phyloP scores from a whole-genome alignment of 2,888 invertebrate species.

The Rotaria macrura region DNA sequence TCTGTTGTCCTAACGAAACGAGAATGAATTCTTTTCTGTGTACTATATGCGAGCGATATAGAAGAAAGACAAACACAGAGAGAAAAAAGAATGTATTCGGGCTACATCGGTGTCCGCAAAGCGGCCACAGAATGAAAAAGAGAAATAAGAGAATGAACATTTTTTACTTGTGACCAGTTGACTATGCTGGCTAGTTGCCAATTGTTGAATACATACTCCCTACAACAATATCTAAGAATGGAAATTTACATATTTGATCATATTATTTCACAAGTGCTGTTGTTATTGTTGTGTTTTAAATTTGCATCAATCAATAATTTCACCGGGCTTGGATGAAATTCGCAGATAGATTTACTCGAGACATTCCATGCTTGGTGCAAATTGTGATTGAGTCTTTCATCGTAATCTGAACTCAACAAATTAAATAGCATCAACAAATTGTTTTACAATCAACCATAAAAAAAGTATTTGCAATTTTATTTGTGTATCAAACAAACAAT shows the following conservation, averaged over 20 bases:
- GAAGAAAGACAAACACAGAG: not conserved
- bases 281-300: not conserved
- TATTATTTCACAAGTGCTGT: not conserved
- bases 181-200: not conserved
- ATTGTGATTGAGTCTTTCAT: not conserved
- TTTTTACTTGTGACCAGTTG: not conserved
- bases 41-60: not conserved
- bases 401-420: not conserved
- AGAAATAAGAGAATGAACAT: not conserved
- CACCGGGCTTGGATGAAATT: slow-evolving; percentile 10
- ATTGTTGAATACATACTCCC: not conserved
- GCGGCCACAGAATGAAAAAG: not conserved
- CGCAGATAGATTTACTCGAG: not conserved
- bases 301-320: not conserved
- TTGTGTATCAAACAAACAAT: too few relatives aligned
- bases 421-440: not conserved
- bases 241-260: not conserved
- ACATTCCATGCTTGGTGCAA: slow-evolving; percentile 2
- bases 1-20: not conserved
- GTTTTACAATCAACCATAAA: too few relatives aligned
- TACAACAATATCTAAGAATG: not conserved
- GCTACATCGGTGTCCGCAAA: not conserved
- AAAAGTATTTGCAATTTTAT: too few relatives aligned
- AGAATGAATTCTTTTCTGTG: not conserved
- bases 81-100: not conserved